Conservation (phyloP, 2,113 vertebrate species). For the Pangasianodon gigas region DNA sequence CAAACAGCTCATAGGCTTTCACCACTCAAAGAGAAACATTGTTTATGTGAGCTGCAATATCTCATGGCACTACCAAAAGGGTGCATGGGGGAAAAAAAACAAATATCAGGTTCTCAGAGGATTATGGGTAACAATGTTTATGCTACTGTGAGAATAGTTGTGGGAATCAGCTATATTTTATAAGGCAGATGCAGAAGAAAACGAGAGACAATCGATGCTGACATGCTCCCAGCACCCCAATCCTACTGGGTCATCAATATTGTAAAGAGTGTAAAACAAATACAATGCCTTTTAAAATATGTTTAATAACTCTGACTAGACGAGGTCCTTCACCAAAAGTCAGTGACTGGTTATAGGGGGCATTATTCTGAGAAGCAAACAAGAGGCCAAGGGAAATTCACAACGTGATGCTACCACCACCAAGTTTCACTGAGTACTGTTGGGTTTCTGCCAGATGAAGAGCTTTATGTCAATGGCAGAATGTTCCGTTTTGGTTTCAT, state of each 20-base stretch:
- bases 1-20: slow-evolving; percentile 53
- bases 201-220: not conserved
- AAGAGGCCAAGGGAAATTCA: not conserved
- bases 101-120: slow-evolving; percentile 34
- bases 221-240: not conserved
- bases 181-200: not conserved
- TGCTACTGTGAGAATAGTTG: not conserved
- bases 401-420: not conserved
- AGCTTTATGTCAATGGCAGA: not conserved
- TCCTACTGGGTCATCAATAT: not conserved
- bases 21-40: slow-evolving; percentile 30
- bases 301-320: not conserved
- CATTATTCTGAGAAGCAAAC: not conserved
- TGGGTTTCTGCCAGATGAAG: not conserved
- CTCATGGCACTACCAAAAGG: slow-evolving; percentile 31
- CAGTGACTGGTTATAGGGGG: not conserved
- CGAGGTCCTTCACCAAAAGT: not conserved
- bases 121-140: not conserved
- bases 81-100: not conserved
- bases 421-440: not conserved
- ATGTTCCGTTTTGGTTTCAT: not conserved
- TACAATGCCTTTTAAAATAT: not conserved
- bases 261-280: not conserved
- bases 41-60: slow-evolving; percentile 44
- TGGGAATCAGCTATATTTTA: not conserved